Conservation (phyloP, 2,113 vertebrate genomes). For the Otus sunia region DNA sequence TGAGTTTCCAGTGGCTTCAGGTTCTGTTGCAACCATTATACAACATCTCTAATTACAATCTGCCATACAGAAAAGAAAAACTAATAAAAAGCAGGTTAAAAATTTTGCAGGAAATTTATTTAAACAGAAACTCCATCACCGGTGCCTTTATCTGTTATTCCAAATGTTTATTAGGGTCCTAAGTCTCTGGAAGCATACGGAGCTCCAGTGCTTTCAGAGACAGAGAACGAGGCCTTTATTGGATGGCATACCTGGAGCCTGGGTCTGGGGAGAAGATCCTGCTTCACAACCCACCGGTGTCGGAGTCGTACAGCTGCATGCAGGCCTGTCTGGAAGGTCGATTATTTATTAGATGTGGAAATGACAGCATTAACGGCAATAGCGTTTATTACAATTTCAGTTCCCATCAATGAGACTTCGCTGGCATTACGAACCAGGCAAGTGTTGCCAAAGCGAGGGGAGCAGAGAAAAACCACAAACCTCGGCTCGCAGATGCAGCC, state of each 20-base stretch:
- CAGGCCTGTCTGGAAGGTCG: not conserved
- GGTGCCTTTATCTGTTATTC: not conserved
- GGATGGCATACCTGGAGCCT: not conserved
- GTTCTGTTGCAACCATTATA: conserved; percentile 11
- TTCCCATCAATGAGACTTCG: not conserved
- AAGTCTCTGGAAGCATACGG: not conserved
- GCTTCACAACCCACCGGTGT: not conserved
- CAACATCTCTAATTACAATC: not conserved
- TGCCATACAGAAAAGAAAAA: not conserved
- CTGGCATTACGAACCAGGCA: not conserved
- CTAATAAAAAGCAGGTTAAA: not conserved
- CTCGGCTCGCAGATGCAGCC: not conserved
- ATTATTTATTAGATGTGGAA: not conserved
- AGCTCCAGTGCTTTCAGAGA: not conserved
- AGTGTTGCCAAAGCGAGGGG: not conserved
- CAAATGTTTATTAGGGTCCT: not conserved
- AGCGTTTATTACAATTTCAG: not conserved
- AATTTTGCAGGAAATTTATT: not conserved
- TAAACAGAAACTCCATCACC: not conserved
- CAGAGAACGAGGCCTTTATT: not conserved
- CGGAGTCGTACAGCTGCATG: not conserved
- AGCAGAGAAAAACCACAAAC: not conserved
- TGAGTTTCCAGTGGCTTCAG: conserved; percentile 15
- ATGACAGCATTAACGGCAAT: not conserved
- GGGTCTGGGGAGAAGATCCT: not conserved